Conservation (phyloP, 2,113 vertebrate genomes). For the Geothlypis trichas region DNA sequence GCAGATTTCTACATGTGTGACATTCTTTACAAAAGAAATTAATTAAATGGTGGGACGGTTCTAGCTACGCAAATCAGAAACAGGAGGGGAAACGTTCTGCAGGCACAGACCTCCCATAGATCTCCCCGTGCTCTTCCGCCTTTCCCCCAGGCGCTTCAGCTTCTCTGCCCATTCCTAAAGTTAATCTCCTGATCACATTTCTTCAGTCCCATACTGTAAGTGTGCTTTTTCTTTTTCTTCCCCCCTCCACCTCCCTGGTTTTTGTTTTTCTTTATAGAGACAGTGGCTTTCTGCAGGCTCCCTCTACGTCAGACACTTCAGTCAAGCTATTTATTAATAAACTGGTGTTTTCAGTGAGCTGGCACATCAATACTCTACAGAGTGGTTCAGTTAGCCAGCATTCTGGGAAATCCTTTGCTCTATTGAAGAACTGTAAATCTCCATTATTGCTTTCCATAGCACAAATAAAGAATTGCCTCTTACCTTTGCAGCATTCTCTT, state of each 20-base stretch:
- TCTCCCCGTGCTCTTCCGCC: conserved; percentile 14
- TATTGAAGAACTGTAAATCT: conserved; percentile 82
- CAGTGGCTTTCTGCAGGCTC: background rate
- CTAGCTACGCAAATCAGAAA: conserved; percentile 66
- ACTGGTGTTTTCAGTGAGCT: conserved; percentile 66
- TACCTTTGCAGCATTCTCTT: background rate
- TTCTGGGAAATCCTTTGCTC: conserved; percentile 79
- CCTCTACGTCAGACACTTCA: conserved; percentile 12
- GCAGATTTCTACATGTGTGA: conserved; percentile 48
- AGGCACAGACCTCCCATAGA: conserved; percentile 42
- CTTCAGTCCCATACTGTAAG: background rate
- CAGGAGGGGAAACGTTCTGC: conserved; percentile 59
- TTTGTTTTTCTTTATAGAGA: background rate
- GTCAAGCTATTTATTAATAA: conserved; percentile 75
- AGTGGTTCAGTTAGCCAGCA: conserved; percentile 77
- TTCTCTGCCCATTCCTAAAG: conserved; percentile 39
- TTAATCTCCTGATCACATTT: conserved; percentile 62
- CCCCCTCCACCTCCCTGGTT: background rate
- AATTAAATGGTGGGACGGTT: conserved; percentile 54
- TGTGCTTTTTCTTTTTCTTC: background rate
- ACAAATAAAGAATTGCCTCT: conserved; percentile 70
- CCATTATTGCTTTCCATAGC: conserved; percentile 79
- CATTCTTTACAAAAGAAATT: conserved; percentile 64
- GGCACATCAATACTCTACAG: conserved; percentile 69
- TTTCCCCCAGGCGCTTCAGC: conserved; percentile 53